Percentiles rank a stretch among this genome's conserved stretches.
These are phyloP conservation scores for Drosophila orosa DNA, from an alignment of 1,140 invertebrate species.

Conservation along the genomic window DNA sequence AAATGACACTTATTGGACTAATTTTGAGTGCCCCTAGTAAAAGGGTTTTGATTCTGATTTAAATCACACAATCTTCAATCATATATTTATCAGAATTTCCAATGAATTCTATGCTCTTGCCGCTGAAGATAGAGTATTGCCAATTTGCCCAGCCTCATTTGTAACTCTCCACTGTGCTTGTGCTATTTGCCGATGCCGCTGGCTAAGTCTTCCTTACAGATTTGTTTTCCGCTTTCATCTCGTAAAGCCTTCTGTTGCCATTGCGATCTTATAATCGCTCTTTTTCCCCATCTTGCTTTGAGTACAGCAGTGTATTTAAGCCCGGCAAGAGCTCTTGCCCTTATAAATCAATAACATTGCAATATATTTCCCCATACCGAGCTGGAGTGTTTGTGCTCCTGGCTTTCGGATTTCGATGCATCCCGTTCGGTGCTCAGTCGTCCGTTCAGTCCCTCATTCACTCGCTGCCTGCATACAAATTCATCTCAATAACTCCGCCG, in stretches of 20 bases:
- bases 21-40: too few relatives aligned
- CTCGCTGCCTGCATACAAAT: conserved; percentile 50
- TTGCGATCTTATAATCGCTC: conserved; percentile 19
- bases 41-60: background rate
- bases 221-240: conserved; percentile 35
- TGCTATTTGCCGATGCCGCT: conserved; percentile 46
- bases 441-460: conserved; percentile 50
- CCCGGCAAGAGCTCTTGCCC: conserved; percentile 56
- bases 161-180: conserved; percentile 36
- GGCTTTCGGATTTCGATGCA: conserved; percentile 62
- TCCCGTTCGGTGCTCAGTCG: conserved; percentile 41
- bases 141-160: conserved; percentile 38
- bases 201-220: conserved; percentile 59
- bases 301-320: conserved; percentile 53
- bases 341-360: conserved; percentile 76
- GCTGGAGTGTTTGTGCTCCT: conserved; percentile 22
- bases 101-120: background rate
- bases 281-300: conserved; percentile 9
- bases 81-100: background rate
- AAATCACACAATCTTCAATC: too few relatives aligned
- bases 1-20: too few relatives aligned
- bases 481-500: conserved; percentile 74
- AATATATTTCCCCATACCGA: conserved; percentile 66
- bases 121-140: conserved; percentile 36
- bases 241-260: conserved; percentile 18